phyloP scores from a whole-genome alignment of 2,888 invertebrate genomes.

The Diachrysia chrysitis region DNA sequence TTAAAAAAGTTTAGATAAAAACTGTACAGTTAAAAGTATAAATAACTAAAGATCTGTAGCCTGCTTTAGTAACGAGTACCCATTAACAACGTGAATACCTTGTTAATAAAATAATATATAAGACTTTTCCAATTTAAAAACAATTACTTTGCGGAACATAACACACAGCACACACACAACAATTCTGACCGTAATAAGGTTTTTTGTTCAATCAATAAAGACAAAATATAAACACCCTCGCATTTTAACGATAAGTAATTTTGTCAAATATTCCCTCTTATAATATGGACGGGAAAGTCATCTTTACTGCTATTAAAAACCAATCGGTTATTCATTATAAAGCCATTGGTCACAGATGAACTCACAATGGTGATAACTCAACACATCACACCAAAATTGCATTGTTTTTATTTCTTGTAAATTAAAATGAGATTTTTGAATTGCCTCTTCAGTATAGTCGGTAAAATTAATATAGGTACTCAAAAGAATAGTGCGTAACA shows the following conservation, averaged over 20 bases:
- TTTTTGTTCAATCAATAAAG: too few relatives aligned
- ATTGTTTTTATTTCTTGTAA: not conserved
- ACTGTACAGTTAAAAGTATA: too few relatives aligned
- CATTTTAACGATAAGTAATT: constrained; percentile 1
- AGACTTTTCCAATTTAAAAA: too few relatives aligned
- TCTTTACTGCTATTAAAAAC: constrained; percentile 22
- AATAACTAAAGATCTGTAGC: too few relatives aligned
- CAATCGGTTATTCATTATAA: constrained; percentile 35
- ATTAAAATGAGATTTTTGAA: not conserved
- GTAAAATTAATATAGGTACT: not conserved
- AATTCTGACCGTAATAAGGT: too few relatives aligned
- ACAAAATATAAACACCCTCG: not conserved
- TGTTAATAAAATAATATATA: too few relatives aligned
- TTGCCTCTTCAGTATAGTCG: not conserved
- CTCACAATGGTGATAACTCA: constrained; percentile 5
- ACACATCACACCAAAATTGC: not conserved
- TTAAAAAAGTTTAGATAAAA: too few relatives aligned
- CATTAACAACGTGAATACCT: too few relatives aligned
- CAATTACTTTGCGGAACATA: too few relatives aligned
- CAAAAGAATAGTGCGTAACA: not conserved
- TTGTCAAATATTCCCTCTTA: not conserved
- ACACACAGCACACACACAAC: too few relatives aligned
- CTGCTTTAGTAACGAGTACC: too few relatives aligned
- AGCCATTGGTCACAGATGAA: constrained; percentile 25
- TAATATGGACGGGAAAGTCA: constrained; percentile 7